These are phyloP conservation scores for human DNA, from an alignment of 2,113 vertebrate species.

Conservation along the genomic window DNA sequence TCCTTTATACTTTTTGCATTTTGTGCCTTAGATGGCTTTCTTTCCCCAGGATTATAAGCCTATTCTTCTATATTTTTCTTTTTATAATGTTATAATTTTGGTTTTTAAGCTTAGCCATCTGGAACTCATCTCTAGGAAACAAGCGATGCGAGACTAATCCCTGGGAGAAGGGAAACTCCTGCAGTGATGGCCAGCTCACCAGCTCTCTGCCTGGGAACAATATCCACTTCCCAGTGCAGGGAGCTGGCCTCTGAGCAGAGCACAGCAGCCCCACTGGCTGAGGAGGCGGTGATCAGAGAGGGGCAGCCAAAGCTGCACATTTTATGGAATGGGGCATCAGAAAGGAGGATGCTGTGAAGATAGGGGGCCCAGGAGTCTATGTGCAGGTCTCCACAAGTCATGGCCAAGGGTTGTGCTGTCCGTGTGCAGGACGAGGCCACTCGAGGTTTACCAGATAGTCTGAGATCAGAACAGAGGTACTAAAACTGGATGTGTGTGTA, in stretches of 20 bases:
- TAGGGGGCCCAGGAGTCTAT: background rate
- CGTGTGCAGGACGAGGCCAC: background rate
- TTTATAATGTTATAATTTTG: background rate
- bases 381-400: background rate
- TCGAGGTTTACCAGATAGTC: background rate
- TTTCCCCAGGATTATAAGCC: background rate
- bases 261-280: background rate
- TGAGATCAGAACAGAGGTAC: background rate
- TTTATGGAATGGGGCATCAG: background rate
- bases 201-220: background rate
- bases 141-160: background rate
- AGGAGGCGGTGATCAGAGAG: background rate
- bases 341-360: background rate
- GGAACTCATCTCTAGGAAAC: background rate
- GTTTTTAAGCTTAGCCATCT: background rate
- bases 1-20: background rate
- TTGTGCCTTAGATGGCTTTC: background rate
- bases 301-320: background rate
- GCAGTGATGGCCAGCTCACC: background rate
- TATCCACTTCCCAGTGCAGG: background rate
- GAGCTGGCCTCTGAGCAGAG: background rate
- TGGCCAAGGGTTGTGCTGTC: background rate
- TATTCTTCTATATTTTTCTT: background rate
- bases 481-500: background rate
- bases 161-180: fast-evolving